Percentiles rank a stretch among this genome's conserved stretches.
Conservation (phyloP, 2,797 vertebrate species). For the Anguilla marmorata region DNA sequence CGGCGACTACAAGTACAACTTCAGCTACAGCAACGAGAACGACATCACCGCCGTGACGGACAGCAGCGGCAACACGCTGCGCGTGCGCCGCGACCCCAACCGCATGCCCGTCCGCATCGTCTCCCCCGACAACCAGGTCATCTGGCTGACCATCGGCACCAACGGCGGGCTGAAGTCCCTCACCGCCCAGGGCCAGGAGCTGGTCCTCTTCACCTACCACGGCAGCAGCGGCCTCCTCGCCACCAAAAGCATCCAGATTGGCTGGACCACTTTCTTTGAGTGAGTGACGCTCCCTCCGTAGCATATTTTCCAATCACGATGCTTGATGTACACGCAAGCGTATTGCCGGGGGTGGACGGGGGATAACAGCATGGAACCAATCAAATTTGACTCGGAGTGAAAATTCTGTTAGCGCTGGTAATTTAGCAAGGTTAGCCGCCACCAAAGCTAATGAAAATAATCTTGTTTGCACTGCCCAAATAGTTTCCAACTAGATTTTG, state of each 20-base stretch:
- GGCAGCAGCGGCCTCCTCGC: slow-evolving; percentile 94
- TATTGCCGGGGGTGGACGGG: neutral
- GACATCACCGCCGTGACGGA: slow-evolving; percentile 92
- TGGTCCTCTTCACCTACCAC: slow-evolving; percentile 95
- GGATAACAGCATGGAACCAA: neutral
- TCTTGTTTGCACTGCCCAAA: neutral
- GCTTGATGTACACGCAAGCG: neutral
- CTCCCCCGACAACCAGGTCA: slow-evolving; percentile 94
- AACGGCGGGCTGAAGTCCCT: slow-evolving; percentile 94
- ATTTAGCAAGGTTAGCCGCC: neutral
- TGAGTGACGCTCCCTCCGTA: slow-evolving; percentile 67
- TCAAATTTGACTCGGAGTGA: neutral
- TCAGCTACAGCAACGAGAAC: slow-evolving; percentile 96
- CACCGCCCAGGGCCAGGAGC: slow-evolving; percentile 91
- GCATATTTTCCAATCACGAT: neutral
- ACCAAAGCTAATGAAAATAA: neutral
- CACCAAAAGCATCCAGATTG: slow-evolving; percentile 97
- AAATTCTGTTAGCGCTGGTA: neutral
- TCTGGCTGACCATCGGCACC: slow-evolving; percentile 96
- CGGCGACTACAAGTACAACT: slow-evolving; percentile 95
- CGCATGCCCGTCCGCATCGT: slow-evolving; percentile 95
- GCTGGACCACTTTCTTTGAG: slow-evolving; percentile 99
- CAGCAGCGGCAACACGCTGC: slow-evolving; percentile 92
- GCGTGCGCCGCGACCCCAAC: slow-evolving; percentile 91
- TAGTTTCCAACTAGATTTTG: neutral